Conservation (phyloP, 2,797 vertebrate species). For the Australoheros facetus region DNA sequence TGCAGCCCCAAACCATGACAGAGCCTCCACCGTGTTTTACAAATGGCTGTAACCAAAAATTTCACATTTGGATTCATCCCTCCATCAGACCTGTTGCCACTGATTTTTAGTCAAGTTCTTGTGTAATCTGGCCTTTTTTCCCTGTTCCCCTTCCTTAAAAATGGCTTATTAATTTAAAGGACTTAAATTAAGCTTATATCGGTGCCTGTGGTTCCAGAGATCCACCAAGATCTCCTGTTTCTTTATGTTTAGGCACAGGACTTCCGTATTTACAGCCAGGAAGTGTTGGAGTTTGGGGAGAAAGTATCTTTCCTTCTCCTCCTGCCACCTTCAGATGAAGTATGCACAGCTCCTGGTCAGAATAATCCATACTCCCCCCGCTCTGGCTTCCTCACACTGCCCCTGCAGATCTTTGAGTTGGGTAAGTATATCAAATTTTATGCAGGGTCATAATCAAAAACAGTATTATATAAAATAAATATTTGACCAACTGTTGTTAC, state of each 20-base stretch:
- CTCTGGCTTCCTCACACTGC: constrained; percentile 88
- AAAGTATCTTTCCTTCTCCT: constrained; percentile 91
- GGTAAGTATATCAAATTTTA: constrained; percentile 75
- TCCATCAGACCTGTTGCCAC: no score
- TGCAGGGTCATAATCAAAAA: neutral
- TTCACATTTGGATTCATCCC: no score
- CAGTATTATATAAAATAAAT: neutral
- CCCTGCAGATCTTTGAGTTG: constrained; percentile 92
- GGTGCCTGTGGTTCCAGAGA: neutral
- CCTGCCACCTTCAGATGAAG: constrained; percentile 89
- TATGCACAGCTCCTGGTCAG: constrained; percentile 91
- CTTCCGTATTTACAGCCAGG: constrained; percentile 91
- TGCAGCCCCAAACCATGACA: no score
- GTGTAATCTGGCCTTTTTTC: no score
- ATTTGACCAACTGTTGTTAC: constrained; percentile 1
- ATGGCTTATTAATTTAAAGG: neutral
- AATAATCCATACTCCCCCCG: constrained; percentile 87
- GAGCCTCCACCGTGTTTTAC: no score
- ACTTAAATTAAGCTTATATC: neutral
- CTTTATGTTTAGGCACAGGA: constrained; percentile 83
- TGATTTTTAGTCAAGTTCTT: no score
- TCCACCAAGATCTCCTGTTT: constrained; percentile 1
- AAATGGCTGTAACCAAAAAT: no score
- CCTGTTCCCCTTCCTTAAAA: no score
- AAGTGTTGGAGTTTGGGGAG: constrained; percentile 90